Percentiles rank a stretch among this genome's conserved stretches.
phyloP scores from a whole-genome alignment of 2,888 invertebrate genomes.

The Pristionchus japonicus region DNA sequence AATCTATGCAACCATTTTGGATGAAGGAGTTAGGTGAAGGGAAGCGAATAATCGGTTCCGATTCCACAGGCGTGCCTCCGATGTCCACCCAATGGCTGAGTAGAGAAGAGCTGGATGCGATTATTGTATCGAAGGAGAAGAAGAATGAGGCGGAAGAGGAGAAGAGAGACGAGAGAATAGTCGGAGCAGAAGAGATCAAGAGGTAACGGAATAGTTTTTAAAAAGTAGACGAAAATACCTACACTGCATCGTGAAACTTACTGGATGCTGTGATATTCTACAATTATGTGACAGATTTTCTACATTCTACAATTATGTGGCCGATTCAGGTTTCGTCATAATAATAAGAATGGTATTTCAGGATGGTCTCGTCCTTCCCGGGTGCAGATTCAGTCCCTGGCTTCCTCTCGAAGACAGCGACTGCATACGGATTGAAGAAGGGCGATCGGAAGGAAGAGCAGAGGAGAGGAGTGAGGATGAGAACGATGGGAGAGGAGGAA shows the following conservation, averaged over 20 bases:
- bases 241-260: no score
- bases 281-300: no score
- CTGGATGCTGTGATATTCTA: no score
- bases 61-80: not conserved
- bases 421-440: not conserved
- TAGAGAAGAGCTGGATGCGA: not conserved
- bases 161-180: not conserved
- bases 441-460: not conserved
- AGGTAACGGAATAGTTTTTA: not conserved
- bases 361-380: not conserved
- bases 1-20: not conserved
- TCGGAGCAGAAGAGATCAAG: not conserved
- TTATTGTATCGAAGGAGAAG: not conserved
- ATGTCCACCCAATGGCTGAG: constrained; percentile 31
- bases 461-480: not conserved
- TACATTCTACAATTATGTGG: not conserved
- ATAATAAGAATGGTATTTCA: not conserved
- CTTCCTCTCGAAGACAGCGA: constrained; percentile 4
- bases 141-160: not conserved
- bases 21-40: no score
- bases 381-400: not conserved
- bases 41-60: not conserved
- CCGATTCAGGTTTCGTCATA: not conserved
- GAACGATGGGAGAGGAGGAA: not conserved
- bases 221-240: no score